These are phyloP conservation scores for Bombus consobrinus DNA, from an alignment of 1,140 invertebrate species.

Conservation along the genomic window DNA sequence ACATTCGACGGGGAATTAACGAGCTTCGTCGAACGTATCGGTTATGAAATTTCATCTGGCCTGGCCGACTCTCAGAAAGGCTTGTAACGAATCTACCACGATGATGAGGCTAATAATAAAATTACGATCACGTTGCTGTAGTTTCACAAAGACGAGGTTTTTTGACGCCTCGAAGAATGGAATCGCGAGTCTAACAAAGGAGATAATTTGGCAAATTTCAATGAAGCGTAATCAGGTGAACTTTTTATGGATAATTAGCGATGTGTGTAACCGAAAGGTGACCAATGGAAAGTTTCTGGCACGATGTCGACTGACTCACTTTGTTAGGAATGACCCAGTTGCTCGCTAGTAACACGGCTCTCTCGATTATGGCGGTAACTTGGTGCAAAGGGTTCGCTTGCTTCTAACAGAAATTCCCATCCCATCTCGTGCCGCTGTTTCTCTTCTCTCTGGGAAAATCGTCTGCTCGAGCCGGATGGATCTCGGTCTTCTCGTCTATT, in stretches of 20 bases:
- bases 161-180: no score
- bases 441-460: conserved; percentile 29
- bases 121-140: no score
- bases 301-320: conserved; percentile 54
- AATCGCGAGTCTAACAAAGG: no score
- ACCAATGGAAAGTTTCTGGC: conserved; percentile 45
- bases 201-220: neutral
- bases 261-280: conserved; percentile 16
- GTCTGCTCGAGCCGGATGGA: neutral
- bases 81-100: neutral
- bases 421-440: conserved; percentile 4
- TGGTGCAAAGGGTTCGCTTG: conserved; percentile 46
- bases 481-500: conserved; percentile 19
- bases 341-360: conserved; percentile 45
- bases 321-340: conserved; percentile 68
- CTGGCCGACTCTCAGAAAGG: neutral
- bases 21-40: neutral
- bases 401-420: conserved; percentile 51
- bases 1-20: neutral
- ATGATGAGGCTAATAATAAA: neutral
- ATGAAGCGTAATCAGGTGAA: neutral
- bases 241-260: conserved; percentile 34
- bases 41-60: neutral
- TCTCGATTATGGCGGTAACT: conserved; percentile 57
- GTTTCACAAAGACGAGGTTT: no score